Conservation (phyloP, 2,113 vertebrate genomes). For the Lepisosteus oculatus region DNA sequence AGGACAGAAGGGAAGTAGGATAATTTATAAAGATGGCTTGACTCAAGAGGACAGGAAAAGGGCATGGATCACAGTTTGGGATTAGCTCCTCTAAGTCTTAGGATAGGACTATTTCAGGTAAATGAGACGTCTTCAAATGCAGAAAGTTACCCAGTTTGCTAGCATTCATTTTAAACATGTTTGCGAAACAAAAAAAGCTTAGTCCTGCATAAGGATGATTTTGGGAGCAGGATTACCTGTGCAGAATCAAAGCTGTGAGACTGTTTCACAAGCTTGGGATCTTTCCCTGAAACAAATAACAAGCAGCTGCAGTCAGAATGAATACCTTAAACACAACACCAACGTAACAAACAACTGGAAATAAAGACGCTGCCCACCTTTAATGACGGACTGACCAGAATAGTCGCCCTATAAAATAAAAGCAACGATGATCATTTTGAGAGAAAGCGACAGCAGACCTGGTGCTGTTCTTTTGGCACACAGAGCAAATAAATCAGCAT, state of each 20-base stretch:
- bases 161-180: no score
- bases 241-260: constrained; percentile 70
- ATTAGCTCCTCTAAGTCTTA: no score
- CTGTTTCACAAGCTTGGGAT: constrained; percentile 79
- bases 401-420: constrained; percentile 60
- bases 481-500: neutral
- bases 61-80: no score
- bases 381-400: constrained; percentile 69
- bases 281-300: constrained; percentile 77
- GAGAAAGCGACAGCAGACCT: no score
- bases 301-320: constrained; percentile 17
- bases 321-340: no score
- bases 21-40: neutral
- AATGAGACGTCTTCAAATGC: no score
- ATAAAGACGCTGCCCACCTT: constrained; percentile 49
- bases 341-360: neutral
- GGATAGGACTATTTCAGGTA: no score
- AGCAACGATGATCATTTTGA: neutral
- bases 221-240: constrained; percentile 64
- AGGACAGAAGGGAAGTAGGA: neutral
- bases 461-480: no score
- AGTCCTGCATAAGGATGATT: no score
- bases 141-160: no score
- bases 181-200: no score
- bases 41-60: no score